Percentiles rank a stretch among this genome's conserved stretches.
These are phyloP conservation scores for Rhyacophila evoluta DNA, from an alignment of 2,888 invertebrate genomes.

Conservation along the genomic window DNA sequence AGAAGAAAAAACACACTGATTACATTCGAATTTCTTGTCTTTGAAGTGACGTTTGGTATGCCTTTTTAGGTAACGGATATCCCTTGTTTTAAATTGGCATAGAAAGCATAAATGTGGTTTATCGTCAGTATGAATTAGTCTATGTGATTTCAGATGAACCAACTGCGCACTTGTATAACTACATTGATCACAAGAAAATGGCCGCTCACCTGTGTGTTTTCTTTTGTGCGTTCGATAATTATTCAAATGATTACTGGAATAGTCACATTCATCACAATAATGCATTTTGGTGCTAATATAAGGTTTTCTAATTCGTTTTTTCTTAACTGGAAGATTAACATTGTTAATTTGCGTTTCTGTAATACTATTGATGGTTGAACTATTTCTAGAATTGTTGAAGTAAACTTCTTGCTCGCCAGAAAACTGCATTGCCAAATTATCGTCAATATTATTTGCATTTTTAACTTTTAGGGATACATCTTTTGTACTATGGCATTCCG, in stretches of 20 bases:
- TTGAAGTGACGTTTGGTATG: background rate
- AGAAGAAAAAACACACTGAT: background rate
- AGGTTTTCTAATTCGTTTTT: background rate
- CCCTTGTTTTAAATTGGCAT: background rate
- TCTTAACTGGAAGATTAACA: background rate
- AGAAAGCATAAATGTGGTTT: background rate
- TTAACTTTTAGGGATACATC: background rate
- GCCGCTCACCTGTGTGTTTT: background rate
- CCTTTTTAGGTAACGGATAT: background rate
- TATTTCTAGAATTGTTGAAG: background rate
- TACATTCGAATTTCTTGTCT: background rate
- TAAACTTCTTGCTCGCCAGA: background rate
- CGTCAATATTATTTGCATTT: background rate
- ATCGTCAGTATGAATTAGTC: background rate
- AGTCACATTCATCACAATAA: background rate
- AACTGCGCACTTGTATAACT: background rate
- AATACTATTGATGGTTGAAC: background rate
- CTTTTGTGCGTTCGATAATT: background rate
- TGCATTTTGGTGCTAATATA: background rate
- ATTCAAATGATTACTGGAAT: conserved; percentile 7
- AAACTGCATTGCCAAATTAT: background rate
- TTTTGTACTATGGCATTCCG: background rate
- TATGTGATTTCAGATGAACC: background rate
- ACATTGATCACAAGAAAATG: background rate
- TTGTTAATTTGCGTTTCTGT: background rate